Evolutionary conservation across 2,797 vertebrate species (phyloP).

Genomic region (Anisognathus igniventris): DNA sequence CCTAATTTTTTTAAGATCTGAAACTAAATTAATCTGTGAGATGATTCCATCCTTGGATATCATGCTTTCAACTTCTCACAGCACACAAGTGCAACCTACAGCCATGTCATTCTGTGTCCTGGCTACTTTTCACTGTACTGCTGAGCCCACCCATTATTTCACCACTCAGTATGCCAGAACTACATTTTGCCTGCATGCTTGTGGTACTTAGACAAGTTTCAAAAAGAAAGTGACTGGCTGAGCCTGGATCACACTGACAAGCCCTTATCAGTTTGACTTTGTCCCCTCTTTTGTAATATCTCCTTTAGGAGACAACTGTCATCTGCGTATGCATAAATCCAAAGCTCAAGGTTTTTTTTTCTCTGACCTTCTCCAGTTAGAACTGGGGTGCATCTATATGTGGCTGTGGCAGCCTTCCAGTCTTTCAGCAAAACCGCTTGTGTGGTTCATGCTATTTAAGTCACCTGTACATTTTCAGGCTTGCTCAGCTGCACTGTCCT

Average conservation of each 20-base stretch:
- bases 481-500: neutral
- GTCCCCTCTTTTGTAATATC: neutral
- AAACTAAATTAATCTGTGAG: neutral
- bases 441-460: neutral
- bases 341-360: neutral
- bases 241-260: neutral
- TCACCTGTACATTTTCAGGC: neutral
- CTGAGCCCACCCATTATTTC: neutral
- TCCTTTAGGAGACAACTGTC: neutral
- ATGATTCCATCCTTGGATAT: neutral
- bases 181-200: neutral
- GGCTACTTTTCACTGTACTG: neutral
- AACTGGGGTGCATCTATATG: neutral
- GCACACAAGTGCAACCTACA: accelerated
- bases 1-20: neutral
- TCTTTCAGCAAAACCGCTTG: neutral
- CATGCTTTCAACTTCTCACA: neutral
- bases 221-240: neutral
- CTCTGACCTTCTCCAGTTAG: neutral
- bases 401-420: neutral
- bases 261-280: neutral
- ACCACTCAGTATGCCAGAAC: accelerated
- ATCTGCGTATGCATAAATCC: neutral
- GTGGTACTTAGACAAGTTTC: neutral
- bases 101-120: accelerated